Conservation (phyloP, 2,888 invertebrate genomes). For the Caenorhabditis sulstoni region DNA sequence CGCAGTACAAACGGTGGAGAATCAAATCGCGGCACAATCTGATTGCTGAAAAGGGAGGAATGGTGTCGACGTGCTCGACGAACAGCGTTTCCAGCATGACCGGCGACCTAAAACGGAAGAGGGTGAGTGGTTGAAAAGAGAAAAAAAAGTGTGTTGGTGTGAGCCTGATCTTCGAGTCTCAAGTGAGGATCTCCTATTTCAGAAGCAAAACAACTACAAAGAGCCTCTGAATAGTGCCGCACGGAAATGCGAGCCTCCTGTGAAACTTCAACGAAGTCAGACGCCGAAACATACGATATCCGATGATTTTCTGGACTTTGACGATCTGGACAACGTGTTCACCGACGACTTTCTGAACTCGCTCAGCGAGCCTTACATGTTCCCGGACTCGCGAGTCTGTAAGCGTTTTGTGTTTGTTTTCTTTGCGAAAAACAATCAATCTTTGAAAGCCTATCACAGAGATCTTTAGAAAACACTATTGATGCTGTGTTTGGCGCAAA, state of each 20-base stretch:
- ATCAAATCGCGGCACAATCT: constrained; percentile 41
- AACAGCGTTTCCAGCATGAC: constrained; percentile 47
- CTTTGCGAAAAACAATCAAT: no score
- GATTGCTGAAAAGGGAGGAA: constrained; percentile 22
- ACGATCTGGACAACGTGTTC: constrained; percentile 81
- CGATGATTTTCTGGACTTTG: constrained; percentile 68
- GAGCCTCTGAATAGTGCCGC: constrained; percentile 8
- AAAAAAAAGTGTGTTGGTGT: no score
- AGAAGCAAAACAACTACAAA: constrained; percentile 36
- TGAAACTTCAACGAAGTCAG: constrained; percentile 65
- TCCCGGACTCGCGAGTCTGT: constrained; percentile 91
- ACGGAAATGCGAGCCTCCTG: constrained; percentile 39
- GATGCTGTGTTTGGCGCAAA: background rate
- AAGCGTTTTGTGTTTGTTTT: constrained; percentile 47
- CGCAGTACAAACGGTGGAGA: constrained; percentile 99
- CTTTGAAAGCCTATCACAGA: no score
- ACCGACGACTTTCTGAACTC: constrained; percentile 82
- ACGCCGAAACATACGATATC: constrained; percentile 75
- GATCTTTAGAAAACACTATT: background rate
- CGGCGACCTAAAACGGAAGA: constrained; percentile 38
- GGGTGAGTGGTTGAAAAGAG: constrained; percentile 46
- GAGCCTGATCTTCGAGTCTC: background rate
- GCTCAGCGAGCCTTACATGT: constrained; percentile 88
- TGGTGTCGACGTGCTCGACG: constrained; percentile 44
- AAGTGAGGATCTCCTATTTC: background rate